Percentiles rank a stretch among this genome's conserved stretches.
Evolutionary conservation across 2,888 invertebrate genomes (phyloP).

Genomic region (Epinotia nisella): DNA sequence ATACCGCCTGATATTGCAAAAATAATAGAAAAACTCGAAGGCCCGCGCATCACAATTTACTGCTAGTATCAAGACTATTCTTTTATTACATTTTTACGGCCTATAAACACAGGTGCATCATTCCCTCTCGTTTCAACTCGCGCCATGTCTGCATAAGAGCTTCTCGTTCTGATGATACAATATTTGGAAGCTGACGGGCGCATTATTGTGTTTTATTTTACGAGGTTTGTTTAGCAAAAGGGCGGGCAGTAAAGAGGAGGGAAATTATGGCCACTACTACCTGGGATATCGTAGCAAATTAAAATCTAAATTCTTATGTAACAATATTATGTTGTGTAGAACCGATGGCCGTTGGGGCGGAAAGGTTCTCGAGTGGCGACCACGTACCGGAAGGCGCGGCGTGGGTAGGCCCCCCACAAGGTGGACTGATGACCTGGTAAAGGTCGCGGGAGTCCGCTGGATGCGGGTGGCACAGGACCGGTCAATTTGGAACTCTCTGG

Average conservation of each 20-base stretch:
- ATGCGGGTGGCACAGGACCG: too few relatives aligned
- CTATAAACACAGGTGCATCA: constrained; percentile 21
- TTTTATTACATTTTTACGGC: constrained; percentile 35
- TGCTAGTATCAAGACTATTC: constrained; percentile 31
- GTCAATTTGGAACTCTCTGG: too few relatives aligned
- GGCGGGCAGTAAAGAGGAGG: constrained; percentile 18
- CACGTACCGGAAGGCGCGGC: too few relatives aligned
- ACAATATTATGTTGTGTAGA: too few relatives aligned
- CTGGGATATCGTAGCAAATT: too few relatives aligned
- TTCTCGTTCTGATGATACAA: constrained; percentile 21
- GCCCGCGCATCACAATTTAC: constrained; percentile 11
- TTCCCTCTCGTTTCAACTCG: not conserved
- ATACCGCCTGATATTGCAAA: not conserved
- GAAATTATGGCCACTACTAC: constrained; percentile 28
- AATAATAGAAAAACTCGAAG: not conserved
- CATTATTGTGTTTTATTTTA: constrained; percentile 39
- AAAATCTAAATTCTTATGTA: too few relatives aligned
- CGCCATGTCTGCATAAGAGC: not conserved
- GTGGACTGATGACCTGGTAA: too few relatives aligned
- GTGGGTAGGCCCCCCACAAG: too few relatives aligned
- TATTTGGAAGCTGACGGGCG: constrained; percentile 36
- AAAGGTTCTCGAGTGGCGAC: too few relatives aligned
- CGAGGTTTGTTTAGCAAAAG: constrained; percentile 30
- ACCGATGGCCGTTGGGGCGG: too few relatives aligned
- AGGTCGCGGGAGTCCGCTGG: too few relatives aligned